Evolutionary conservation across 2,888 invertebrate genomes (phyloP), one percentile per base, ranked within the genome.

Genomic region (Pyralis farinalis): DNA sequence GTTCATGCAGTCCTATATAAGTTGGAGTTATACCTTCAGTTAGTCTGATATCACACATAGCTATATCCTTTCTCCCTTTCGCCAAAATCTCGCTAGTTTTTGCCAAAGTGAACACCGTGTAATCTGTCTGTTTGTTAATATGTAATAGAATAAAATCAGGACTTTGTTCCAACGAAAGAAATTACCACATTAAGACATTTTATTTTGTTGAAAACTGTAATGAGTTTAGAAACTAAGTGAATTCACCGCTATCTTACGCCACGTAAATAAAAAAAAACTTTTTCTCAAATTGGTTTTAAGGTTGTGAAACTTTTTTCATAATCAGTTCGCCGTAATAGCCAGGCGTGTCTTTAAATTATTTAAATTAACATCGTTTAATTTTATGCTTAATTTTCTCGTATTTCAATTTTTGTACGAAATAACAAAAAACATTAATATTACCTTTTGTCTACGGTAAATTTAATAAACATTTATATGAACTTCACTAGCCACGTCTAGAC

Each of bases 271-370:
- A 69, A 71, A 68, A 65, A 69, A 71, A 68, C 75, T 71, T 62
- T 72, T 73, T 64, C 53, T 53, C 55, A 56, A 71, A 80, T 76
- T 74, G 75, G 69, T 69, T 76, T 73, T 68, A 65, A 71, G 70
- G 62, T 67, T 69, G 60, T 54, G 34, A 57, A 78, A 79, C 71
- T 76, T 77, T 79, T 71, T 76, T 73, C 72, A 76, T 77, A 76
- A 79, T 80, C 74, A 68, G 63, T 61, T 55, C 55, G 43, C 49
- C 53, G 48, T 65, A 68, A 71, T 70, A 62, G 64, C 61, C 53
- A 53, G 55, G 58, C 58, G 58, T 57, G 63, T 71, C 59, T 65
- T 65, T 61, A 64, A 71, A 62, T 63, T 59, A 59, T 63, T 62
- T 55, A 62, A 65, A 68, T 65, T 58, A 69, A 64, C 61, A 62